Evolutionary conservation across 2,888 invertebrate genomes (phyloP), one percentile per base, ranked within the genome.

Genomic region (Athalia rosae): DNA sequence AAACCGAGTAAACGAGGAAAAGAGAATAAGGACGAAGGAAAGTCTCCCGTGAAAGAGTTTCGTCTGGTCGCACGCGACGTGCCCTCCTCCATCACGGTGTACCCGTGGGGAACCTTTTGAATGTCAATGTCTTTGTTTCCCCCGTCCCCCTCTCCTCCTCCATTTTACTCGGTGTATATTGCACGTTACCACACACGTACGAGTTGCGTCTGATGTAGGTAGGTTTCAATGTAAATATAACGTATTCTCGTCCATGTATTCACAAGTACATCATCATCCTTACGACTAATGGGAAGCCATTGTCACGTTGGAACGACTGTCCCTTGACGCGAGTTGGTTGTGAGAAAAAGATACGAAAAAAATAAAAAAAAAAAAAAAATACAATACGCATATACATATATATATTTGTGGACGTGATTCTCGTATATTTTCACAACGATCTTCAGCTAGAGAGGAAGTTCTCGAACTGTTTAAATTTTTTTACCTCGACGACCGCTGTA

Each of bases 71-170:
- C 56, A 41, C 28, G 67, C 50, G 15, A 15, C 48, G 15, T 50
- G 58, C 71, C 28, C 28, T 28, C 28, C 28, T 28, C 28, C 28
- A 61, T 13, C 9, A n/a, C 7, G 53, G 53, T 53, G 53, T 53
- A 53, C n/a, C 53, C 6, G 41, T 48, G 50, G 61, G 66, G 59
- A 74, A 67, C 84, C 85, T 88, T 88, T 87, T 87, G 87, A 87
- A 88, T 88, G 88, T 87, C 87, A 88, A 87, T 87, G 87, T 86
- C 87, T 87, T 87, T 87, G 87, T 87, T 80, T 84, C 79, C 71
- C 73, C n/a, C 28, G 28, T 28, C 28, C 28, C 28, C 28, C 28
- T 28, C 28, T 28, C 28, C 28, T 28, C 28, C 28, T 62, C 81
- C 61, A 81, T 80, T 79, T 79, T 69, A 77, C 64, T 79, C 79